These are phyloP conservation scores for Stomatorhinus ivindoensis DNA, from an alignment of 2,113 vertebrate species.

Conservation along the genomic window DNA sequence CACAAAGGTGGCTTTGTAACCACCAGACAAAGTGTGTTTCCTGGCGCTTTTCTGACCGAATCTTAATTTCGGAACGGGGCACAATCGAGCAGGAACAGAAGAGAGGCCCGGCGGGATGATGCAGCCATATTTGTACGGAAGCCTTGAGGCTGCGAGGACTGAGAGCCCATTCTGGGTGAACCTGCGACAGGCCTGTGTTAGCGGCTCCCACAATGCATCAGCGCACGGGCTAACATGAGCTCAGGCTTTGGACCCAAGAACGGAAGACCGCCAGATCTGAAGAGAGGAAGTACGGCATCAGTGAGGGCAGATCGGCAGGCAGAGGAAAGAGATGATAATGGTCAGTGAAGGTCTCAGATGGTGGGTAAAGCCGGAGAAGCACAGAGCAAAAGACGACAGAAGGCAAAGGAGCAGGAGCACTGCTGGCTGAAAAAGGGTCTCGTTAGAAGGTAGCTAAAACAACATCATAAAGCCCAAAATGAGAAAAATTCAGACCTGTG, in stretches of 20 bases:
- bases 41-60: neutral
- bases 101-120: neutral
- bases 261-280: neutral
- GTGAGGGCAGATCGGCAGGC: neutral
- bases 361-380: neutral
- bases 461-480: constrained; percentile 58
- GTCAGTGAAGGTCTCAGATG: neutral
- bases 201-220: neutral
- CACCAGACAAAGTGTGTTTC: constrained; percentile 26
- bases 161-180: neutral
- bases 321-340: neutral
- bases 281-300: neutral
- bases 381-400: neutral
- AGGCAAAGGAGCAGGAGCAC: neutral
- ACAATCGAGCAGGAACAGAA: neutral
- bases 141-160: neutral
- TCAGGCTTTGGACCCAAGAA: neutral
- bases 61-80: neutral
- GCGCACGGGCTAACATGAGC: neutral
- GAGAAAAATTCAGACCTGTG: constrained; percentile 79
- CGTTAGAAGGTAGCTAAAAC: constrained; percentile 39
- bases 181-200: neutral
- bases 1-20: constrained; percentile 51
- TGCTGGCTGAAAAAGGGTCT: constrained; percentile 36
- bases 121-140: neutral